A percentile compares a stretch with the other conserved stretches of the same genome.
phyloP scores from a whole-genome alignment of 30 jellyfish, hydroid and myxozoan genomes.

The Morbakka virulenta region DNA sequence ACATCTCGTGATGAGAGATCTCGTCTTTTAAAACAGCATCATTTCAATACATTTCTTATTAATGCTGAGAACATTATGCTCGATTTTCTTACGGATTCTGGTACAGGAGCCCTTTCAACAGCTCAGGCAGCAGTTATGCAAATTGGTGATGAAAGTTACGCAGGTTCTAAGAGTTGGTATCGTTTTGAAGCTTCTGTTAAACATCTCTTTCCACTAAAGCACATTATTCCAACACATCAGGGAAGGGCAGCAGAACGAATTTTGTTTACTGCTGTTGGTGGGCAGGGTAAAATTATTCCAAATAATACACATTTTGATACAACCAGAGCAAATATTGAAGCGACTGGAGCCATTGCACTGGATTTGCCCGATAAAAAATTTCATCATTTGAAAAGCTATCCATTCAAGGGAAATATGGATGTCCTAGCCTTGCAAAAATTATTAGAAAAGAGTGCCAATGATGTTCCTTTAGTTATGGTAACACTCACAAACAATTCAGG shows the following conservation, averaged over 20 bases:
- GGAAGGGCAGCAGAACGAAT: constrained; percentile 78
- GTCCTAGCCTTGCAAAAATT: constrained; percentile 40
- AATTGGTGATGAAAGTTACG: constrained; percentile 68
- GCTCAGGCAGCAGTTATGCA: constrained; percentile 65
- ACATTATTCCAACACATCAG: constrained; percentile 64
- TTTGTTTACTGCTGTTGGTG: constrained; percentile 32
- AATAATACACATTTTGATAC: constrained; percentile 69
- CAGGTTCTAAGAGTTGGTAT: constrained; percentile 62
- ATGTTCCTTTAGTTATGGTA: constrained; percentile 60
- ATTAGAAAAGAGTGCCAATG: constrained; percentile 24
- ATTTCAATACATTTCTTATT: constrained; percentile 41
- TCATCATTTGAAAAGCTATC: background rate
- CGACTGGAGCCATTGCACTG: constrained; percentile 42
- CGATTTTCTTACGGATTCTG: constrained; percentile 70
- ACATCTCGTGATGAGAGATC: constrained; percentile 35
- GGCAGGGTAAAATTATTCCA: constrained; percentile 52
- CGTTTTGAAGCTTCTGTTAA: constrained; percentile 48
- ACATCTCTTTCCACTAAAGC: constrained; percentile 44
- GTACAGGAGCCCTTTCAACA: constrained; percentile 66
- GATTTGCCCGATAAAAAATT: constrained; percentile 44
- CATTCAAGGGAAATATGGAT: constrained; percentile 58
- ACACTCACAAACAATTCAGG: constrained; percentile 55
- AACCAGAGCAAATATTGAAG: constrained; percentile 63
- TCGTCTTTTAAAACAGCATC: constrained; percentile 6
- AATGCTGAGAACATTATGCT: constrained; percentile 64